These are phyloP conservation scores for Gavia stellata DNA, from an alignment of 2,113 vertebrate genomes.

Conservation along the genomic window DNA sequence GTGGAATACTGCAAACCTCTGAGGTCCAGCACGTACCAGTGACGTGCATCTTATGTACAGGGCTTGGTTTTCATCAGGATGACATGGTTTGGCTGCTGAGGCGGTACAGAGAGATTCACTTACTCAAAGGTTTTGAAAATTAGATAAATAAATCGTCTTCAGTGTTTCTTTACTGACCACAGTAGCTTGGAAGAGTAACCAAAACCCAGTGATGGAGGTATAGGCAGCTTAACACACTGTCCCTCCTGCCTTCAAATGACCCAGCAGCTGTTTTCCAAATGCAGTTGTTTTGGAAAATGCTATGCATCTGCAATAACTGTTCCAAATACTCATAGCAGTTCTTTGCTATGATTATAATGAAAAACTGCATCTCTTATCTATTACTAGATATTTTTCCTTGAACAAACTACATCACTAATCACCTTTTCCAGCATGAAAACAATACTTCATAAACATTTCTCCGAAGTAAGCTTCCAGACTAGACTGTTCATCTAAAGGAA, in stretches of 20 bases:
- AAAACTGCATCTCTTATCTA: background rate
- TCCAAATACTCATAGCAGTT: background rate
- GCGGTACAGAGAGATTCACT: background rate
- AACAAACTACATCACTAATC: background rate
- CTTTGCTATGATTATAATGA: background rate
- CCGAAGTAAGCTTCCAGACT: background rate
- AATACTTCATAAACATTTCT: background rate
- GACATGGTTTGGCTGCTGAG: background rate
- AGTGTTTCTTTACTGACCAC: background rate
- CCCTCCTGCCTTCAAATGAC: background rate
- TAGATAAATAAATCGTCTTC: background rate
- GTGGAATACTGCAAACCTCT: background rate
- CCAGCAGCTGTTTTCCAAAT: background rate
- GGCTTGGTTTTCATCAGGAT: background rate
- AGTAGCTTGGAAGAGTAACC: background rate
- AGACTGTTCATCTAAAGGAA: background rate
- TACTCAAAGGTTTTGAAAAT: background rate
- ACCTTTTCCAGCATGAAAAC: background rate
- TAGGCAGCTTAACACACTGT: background rate
- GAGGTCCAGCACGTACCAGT: background rate
- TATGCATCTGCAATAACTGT: background rate
- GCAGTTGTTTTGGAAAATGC: background rate
- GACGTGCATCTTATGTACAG: background rate
- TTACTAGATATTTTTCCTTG: background rate
- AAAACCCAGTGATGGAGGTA: background rate